Conservation (phyloP, 2,113 vertebrate genomes). For the Cricetomys ansorgei region DNA sequence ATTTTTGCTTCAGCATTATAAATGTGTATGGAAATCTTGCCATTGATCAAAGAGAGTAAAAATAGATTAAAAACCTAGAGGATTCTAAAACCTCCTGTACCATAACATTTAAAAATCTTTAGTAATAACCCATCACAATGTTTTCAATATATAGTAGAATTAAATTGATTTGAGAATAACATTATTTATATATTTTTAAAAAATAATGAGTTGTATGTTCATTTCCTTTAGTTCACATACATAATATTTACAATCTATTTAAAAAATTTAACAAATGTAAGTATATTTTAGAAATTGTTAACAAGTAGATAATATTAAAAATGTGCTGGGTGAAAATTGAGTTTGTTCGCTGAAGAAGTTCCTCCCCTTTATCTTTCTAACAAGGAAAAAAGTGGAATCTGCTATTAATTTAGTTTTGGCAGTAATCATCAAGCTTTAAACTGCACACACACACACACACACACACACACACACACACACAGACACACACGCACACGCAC, state of each 20-base stretch:
- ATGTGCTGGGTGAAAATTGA: neutral
- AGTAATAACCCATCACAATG: neutral
- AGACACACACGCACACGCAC: too few relatives aligned
- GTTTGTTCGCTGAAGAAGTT: neutral
- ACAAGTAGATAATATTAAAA: neutral
- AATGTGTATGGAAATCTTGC: neutral
- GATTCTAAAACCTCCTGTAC: neutral
- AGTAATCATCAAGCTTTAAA: neutral
- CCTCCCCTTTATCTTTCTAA: neutral
- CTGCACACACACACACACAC: neutral
- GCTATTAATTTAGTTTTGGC: neutral
- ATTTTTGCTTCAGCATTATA: neutral
- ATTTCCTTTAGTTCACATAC: neutral
- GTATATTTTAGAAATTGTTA: neutral
- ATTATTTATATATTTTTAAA: neutral
- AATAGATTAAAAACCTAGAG: neutral
- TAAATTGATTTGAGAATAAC: neutral
- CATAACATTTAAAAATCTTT: neutral
- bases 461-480: neutral
- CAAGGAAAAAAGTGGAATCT: neutral
- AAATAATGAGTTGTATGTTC: neutral
- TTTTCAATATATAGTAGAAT: neutral
- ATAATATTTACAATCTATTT: neutral
- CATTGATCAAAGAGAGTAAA: neutral
- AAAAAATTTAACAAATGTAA: neutral